Evolutionary conservation across 2,797 vertebrate species (phyloP), one percentile per base, ranked within the genome.

Genomic region (Strix occidentalis): DNA sequence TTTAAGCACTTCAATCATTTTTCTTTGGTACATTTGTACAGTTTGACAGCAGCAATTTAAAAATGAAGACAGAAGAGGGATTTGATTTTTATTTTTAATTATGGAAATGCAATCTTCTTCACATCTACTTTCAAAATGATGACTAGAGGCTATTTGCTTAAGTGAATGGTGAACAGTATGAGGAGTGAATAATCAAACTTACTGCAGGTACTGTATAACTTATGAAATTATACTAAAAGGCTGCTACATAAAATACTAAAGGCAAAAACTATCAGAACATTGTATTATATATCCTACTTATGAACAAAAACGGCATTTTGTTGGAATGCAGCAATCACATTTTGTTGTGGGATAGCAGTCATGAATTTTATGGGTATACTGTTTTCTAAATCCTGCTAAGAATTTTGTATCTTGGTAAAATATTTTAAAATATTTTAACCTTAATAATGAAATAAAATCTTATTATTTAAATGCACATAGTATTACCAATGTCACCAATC

Each of bases 111-210:
- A 86, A 81, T 94, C 14, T 16, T 45, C 56, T 66, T 78, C 74
- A 82, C 19, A 82, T 78, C 95, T 65, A 81, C 45, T 75, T 80
- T 77, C 21, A 81, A 86, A 90, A 92, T 90, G 39, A 91, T 75
- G 70, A 80, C 86, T 94, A 74, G 39, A 94, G 84, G 81, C 74
- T 95, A 88, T 96, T 96, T 95, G 65, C 84, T 87, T 84, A 96
- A 96, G 68, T 85, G 80, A 94, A 92, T 29, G 51, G 85, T 81
- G 74, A 93, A 87, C 41, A 91, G 66, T 86, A 69, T 46, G 74
- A 93, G 13, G 12, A 92, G 20, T 83, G 71, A 96, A 91, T 95
- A 95, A 95, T 89, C 81, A 80, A 68, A 72, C 37, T 88, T 94
- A 84, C n/a, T 92, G 70, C 46, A 95, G 58, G 48, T 90, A 90